A percentile compares a stretch with the other conserved stretches of the same genome.
Conservation (phyloP, 1,140 invertebrate species). For the Episyrphus balteatus region DNA sequence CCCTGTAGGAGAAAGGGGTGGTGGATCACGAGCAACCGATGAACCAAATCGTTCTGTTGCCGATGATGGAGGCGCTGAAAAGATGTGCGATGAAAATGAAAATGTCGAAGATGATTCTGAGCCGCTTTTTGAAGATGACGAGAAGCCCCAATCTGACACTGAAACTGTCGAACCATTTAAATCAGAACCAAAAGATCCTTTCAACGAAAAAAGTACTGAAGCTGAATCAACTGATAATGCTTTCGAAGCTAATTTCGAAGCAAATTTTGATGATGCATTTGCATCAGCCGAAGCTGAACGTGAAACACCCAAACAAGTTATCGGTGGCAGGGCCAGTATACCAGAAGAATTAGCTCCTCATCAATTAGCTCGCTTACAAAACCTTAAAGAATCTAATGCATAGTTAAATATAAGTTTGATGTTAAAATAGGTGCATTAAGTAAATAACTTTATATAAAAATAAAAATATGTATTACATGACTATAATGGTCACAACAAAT, state of each 20-base stretch:
- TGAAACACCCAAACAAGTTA: constrained; percentile 50
- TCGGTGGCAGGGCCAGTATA: constrained; percentile 62
- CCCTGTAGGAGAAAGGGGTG: constrained; percentile 32
- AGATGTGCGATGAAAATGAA: constrained; percentile 14
- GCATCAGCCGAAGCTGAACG: constrained; percentile 20
- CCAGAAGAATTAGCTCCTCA: constrained; percentile 76
- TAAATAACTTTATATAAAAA: background rate
- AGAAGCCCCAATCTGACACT: constrained; percentile 34
- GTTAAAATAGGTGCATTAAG: background rate
- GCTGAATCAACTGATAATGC: constrained; percentile 20
- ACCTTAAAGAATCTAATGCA: constrained; percentile 80
- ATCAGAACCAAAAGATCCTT: constrained; percentile 28
- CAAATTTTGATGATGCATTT: constrained; percentile 32
- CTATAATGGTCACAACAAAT: too few species aligned
- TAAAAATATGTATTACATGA: background rate
- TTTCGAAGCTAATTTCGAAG: constrained; percentile 32
- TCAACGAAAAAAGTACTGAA: constrained; percentile 26
- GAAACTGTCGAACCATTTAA: constrained; percentile 23
- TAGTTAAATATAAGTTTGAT: constrained; percentile 36
- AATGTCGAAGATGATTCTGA: constrained; percentile 23
- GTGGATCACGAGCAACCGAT: constrained; percentile 12
- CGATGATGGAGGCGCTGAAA: constrained; percentile 15
- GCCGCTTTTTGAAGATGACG: constrained; percentile 25
- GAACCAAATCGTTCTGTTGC: constrained; percentile 12
- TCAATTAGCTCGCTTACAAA: constrained; percentile 69